A percentile compares a stretch with the other conserved stretches of the same genome.
These are phyloP conservation scores for Meghimatium bilineatum DNA, from an alignment of 2,888 invertebrate species.

Conservation along the genomic window DNA sequence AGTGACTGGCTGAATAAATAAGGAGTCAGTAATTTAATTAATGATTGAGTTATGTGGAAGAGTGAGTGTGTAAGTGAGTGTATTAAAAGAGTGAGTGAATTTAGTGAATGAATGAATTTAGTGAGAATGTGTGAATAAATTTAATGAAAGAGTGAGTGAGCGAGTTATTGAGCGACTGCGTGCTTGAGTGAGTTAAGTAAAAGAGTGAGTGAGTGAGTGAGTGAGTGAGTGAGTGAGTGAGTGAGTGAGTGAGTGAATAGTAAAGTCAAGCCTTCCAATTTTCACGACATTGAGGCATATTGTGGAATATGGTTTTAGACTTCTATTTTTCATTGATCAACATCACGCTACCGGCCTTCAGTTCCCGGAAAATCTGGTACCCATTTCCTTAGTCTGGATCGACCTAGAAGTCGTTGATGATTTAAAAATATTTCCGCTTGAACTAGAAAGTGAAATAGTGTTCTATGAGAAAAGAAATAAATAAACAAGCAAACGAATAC, in stretches of 20 bases:
- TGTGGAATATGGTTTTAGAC: no score
- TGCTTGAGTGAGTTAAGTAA: slow-evolving; percentile 3
- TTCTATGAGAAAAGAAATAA: neutral
- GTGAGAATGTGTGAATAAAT: neutral
- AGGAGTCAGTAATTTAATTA: neutral
- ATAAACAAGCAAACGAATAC: neutral
- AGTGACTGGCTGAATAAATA: neutral
- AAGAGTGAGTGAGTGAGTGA: slow-evolving; percentile 26
- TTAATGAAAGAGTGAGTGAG: neutral
- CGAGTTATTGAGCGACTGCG: slow-evolving; percentile 2
- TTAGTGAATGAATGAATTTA: neutral
- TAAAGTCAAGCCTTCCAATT: no score
- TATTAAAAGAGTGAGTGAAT: neutral
- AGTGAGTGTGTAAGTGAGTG: neutral
- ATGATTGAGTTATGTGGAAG: no score
- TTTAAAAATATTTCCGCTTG: no score
- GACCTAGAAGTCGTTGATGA: no score
- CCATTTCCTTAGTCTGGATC: no score
- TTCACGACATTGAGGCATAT: no score
- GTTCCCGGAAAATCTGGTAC: no score
- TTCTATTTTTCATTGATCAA: no score
- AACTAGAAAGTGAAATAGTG: neutral
- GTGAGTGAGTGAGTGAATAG: slow-evolving; percentile 20
- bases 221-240: slow-evolving; percentile 6
- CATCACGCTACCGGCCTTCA: no score